Percentiles rank a stretch among this genome's conserved stretches.
These are phyloP conservation scores for Caenorhabditis latens DNA, from an alignment of 1,140 invertebrate genomes.

Conservation along the genomic window DNA sequence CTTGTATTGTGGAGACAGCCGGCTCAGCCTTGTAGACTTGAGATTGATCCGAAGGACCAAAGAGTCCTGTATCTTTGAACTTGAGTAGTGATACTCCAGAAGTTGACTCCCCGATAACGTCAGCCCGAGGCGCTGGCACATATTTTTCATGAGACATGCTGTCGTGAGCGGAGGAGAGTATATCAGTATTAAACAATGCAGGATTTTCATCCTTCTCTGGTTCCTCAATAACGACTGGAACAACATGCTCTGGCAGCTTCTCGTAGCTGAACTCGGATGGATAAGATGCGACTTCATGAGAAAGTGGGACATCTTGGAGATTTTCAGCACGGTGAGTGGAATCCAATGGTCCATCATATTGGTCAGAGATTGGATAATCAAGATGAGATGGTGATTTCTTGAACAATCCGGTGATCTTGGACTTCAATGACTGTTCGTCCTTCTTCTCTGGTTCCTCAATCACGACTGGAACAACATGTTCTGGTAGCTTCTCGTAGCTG, in stretches of 20 bases:
- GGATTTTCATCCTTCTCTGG: not conserved
- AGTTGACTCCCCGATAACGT: not conserved
- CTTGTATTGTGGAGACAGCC: not conserved
- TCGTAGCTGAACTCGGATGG: slow-evolving; percentile 28
- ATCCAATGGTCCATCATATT: slow-evolving; percentile 22
- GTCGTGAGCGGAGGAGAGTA: not conserved
- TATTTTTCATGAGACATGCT: not conserved
- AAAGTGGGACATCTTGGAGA: slow-evolving; percentile 56
- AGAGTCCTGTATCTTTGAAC: not conserved
- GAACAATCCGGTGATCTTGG: slow-evolving; percentile 61
- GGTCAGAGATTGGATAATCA: slow-evolving; percentile 50
- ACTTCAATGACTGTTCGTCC: slow-evolving; percentile 30
- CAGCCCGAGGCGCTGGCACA: not conserved
- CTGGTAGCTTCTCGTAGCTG: slow-evolving; percentile 11
- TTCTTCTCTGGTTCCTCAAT: not conserved
- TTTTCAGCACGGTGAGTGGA: slow-evolving; percentile 28
- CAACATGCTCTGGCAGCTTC: not conserved
- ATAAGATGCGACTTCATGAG: slow-evolving; percentile 58
- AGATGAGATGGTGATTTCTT: slow-evolving; percentile 51
- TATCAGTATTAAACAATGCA: not conserved
- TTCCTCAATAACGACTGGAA: not conserved
- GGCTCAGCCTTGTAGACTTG: not conserved
- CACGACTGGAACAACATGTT: not conserved
- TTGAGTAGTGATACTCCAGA: not conserved
- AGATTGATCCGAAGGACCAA: not conserved